phyloP scores from a whole-genome alignment of 2,113 vertebrate species.

The Lipotes vexillifer region DNA sequence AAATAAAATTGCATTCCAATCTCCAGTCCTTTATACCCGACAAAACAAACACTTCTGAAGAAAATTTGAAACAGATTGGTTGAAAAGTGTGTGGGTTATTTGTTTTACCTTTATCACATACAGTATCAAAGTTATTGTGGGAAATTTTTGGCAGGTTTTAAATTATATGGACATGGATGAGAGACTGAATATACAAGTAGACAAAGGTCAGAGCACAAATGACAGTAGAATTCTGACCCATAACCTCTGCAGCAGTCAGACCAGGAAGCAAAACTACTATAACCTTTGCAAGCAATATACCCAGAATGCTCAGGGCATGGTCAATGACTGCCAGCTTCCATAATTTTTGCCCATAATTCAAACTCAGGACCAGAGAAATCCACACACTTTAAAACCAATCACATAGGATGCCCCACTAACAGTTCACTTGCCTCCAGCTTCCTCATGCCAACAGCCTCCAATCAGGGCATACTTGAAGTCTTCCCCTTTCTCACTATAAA shows the following conservation, averaged over 20 bases:
- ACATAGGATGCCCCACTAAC: neutral
- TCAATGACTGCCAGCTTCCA: neutral
- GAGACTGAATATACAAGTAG: neutral
- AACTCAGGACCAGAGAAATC: neutral
- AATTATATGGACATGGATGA: neutral
- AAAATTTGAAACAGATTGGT: neutral
- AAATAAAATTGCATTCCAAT: neutral
- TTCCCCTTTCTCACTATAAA: neutral
- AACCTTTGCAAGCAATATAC: neutral
- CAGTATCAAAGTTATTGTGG: neutral
- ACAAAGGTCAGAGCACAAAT: neutral
- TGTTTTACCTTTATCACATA: neutral
- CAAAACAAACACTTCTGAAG: neutral
- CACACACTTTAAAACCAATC: neutral
- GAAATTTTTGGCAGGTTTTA: neutral
- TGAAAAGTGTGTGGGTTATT: neutral
- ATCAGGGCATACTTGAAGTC: neutral
- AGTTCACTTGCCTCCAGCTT: neutral
- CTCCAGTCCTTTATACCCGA: neutral
- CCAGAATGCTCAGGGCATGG: accelerated
- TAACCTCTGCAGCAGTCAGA: neutral
- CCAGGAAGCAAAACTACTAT: neutral
- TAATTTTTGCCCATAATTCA: neutral
- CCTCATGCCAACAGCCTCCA: neutral
- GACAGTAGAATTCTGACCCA: neutral